These are phyloP conservation scores for Nephrotoma guestfalica DNA, from an alignment of 2,888 invertebrate genomes.

Conservation along the genomic window DNA sequence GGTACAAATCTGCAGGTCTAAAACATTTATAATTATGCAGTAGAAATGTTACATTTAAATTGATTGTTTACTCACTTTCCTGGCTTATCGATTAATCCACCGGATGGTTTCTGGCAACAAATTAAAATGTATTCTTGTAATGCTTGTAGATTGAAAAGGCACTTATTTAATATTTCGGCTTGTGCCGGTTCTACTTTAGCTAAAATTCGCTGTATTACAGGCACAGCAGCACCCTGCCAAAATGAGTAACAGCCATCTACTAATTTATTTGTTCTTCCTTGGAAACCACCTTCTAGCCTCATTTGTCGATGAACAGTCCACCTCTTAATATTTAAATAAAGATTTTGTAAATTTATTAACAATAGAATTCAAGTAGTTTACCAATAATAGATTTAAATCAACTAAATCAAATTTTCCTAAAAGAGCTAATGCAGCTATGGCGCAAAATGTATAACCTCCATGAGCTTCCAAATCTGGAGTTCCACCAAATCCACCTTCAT, in stretches of 20 bases:
- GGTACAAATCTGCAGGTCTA: conserved; percentile 82
- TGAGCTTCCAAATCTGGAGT: conserved; percentile 93
- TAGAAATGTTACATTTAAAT: background rate
- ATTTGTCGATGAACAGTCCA: conserved; percentile 90
- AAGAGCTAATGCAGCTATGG: conserved; percentile 75
- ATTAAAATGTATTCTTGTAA: conserved; percentile 90
- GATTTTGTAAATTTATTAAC: conserved; percentile 3
- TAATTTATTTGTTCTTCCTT: conserved; percentile 94
- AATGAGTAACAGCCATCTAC: conserved; percentile 99
- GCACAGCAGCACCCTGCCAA: conserved; percentile 93
- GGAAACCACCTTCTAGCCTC: conserved; percentile 90
- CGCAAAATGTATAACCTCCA: conserved; percentile 99
- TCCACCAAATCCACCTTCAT: conserved; percentile 97
- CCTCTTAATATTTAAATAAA: conserved; percentile 35
- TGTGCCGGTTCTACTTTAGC: conserved; percentile 21
- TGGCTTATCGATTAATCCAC: conserved; percentile 93
- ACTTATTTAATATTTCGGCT: conserved; percentile 17
- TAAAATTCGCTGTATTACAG: conserved; percentile 66
- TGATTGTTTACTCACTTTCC: conserved; percentile 55
- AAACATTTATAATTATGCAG: background rate
- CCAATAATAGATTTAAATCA: conserved; percentile 58
- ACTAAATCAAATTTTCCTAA: conserved; percentile 60
- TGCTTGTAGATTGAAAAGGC: conserved; percentile 67
- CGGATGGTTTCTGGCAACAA: conserved; percentile 76
- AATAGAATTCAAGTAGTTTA: conserved; percentile 20